Evolutionary conservation across 2,888 invertebrate genomes (phyloP).

Genomic region (Noctua comes): DNA sequence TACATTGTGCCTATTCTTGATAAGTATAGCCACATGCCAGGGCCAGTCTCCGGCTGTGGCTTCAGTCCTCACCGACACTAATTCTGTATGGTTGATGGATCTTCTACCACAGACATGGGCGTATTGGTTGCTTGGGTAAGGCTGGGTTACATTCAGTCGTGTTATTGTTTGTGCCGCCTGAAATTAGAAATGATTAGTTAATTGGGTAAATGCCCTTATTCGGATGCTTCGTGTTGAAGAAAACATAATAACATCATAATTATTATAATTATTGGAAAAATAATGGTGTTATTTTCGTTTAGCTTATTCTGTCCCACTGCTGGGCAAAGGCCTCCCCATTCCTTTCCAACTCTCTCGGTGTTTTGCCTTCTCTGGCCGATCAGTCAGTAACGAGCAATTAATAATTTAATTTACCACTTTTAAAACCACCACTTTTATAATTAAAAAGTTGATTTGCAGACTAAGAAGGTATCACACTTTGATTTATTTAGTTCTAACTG

Average conservation of each 20-base stretch:
- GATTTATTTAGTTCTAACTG: background rate
- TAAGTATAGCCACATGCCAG: slow-evolving; percentile 85
- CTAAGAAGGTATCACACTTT: background rate
- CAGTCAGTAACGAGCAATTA: too few relatives aligned
- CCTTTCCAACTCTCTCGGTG: too few relatives aligned
- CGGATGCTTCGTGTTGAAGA: too few relatives aligned
- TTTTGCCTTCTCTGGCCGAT: too few relatives aligned
- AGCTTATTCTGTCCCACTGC: too few relatives aligned
- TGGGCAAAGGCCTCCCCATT: too few relatives aligned
- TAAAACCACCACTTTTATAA: background rate
- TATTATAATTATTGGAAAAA: too few relatives aligned
- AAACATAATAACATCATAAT: too few relatives aligned
- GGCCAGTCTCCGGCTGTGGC: slow-evolving; percentile 86
- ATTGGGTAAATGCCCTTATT: background rate
- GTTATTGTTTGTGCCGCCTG: slow-evolving; percentile 75
- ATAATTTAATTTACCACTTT: background rate
- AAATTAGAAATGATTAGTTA: slow-evolving; percentile 38
- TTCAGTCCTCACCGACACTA: slow-evolving; percentile 79
- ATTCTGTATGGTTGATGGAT: slow-evolving; percentile 79
- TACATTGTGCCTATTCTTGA: slow-evolving; percentile 65
- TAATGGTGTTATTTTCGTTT: too few relatives aligned
- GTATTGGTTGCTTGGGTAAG: slow-evolving; percentile 62
- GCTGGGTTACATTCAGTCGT: slow-evolving; percentile 73
- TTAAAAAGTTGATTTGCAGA: background rate
- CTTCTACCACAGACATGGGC: slow-evolving; percentile 82